Conservation (phyloP, 2,888 invertebrate species). For the Calameuta filiformis region DNA sequence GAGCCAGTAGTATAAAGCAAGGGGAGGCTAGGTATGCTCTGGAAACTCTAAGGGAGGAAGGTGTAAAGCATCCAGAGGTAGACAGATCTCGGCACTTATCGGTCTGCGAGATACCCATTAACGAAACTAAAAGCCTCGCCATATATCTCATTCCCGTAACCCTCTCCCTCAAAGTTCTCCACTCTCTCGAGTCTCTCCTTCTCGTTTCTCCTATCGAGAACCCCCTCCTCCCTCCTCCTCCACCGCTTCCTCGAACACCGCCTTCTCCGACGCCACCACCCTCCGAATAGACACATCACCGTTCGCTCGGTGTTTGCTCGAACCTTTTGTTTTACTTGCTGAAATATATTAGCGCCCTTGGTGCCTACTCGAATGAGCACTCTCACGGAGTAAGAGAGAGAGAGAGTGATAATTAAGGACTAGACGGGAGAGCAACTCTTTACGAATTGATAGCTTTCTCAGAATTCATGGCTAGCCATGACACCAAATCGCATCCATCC, state of each 20-base stretch:
- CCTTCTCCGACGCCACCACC: constrained; percentile 12
- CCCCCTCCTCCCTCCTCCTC: constrained; percentile 27
- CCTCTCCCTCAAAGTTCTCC: constrained; percentile 34
- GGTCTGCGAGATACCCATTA: constrained; percentile 66
- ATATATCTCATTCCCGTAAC: constrained; percentile 59
- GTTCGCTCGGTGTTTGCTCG: constrained; percentile 54
- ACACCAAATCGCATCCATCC: not conserved
- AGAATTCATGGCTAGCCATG: not conserved
- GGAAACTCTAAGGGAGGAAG: constrained; percentile 41
- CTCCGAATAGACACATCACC: constrained; percentile 63
- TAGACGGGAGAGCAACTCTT: not conserved
- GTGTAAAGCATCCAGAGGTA: constrained; percentile 63
- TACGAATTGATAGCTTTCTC: not conserved
- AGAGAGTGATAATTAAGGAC: not conserved
- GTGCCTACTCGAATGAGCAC: not conserved
- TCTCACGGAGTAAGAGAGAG: not conserved
- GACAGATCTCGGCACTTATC: constrained; percentile 66
- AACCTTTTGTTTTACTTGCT: constrained; percentile 59
- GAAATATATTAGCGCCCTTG: constrained; percentile 55
- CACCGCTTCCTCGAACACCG: not conserved
- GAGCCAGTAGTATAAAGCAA: constrained; percentile 25
- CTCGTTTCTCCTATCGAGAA: constrained; percentile 30
- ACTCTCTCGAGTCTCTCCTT: constrained; percentile 19
- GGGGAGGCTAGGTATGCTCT: not conserved
- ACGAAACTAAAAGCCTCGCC: constrained; percentile 66